Percentiles rank a stretch among this genome's conserved stretches.
phyloP scores from a whole-genome alignment of 2,113 vertebrate species.

The Erythrolamprus reginae region DNA sequence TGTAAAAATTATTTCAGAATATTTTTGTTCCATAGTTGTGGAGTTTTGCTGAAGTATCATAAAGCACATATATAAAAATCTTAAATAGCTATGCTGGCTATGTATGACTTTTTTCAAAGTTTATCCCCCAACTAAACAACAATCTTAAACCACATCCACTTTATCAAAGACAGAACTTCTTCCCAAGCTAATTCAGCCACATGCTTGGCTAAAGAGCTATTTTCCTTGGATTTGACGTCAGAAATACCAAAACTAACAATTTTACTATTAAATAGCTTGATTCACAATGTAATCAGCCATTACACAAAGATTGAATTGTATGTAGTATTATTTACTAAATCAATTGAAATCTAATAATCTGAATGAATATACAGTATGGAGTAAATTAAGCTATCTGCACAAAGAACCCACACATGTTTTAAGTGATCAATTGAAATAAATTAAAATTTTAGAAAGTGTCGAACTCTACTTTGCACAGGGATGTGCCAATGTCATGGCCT shows the following conservation, averaged over 20 bases:
- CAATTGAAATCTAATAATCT: not conserved
- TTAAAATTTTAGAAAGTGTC: not conserved
- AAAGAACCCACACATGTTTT: not conserved
- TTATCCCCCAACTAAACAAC: conserved; percentile 27
- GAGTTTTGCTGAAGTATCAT: not conserved
- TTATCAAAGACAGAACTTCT: conserved; percentile 24
- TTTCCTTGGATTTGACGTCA: conserved; percentile 36
- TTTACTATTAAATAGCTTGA: not conserved
- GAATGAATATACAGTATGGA: not conserved
- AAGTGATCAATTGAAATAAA: not conserved
- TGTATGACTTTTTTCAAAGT: conserved; percentile 36
- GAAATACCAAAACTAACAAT: conserved; percentile 14
- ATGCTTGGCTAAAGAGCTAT: conserved; percentile 45
- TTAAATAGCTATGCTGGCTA: conserved; percentile 10
- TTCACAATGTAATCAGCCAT: conserved; percentile 9
- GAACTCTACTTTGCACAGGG: not conserved
- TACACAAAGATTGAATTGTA: not conserved
- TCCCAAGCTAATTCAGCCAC: conserved; percentile 28
- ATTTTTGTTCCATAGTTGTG: not conserved
- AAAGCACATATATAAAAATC: not conserved
- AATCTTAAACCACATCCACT: conserved; percentile 33
- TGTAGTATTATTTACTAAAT: not conserved
- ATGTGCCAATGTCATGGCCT: not conserved
- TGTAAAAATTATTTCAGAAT: conserved; percentile 32
- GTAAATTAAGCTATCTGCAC: not conserved